phyloP scores from a whole-genome alignment of 2,113 vertebrate genomes.

The Copsychus sechellarum region DNA sequence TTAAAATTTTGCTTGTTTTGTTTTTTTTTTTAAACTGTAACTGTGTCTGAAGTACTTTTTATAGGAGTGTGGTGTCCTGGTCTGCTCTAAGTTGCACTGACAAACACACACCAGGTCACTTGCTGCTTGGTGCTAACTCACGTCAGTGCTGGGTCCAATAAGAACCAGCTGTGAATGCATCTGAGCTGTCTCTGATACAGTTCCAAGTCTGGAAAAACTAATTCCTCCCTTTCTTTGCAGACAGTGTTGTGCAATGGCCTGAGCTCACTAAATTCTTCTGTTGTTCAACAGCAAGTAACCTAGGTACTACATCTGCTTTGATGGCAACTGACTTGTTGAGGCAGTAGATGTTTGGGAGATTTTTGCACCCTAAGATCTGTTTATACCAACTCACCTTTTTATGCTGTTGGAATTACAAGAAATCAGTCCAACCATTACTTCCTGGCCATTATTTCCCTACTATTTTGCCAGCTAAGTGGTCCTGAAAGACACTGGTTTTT shows the following conservation, averaged over 20 bases:
- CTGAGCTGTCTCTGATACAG: slow-evolving; percentile 41
- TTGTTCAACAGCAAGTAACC: slow-evolving; percentile 4
- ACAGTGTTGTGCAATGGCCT: slow-evolving; percentile 63
- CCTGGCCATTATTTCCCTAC: background rate
- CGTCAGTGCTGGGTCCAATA: background rate
- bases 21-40: background rate
- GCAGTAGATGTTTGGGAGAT: background rate
- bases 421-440: background rate
- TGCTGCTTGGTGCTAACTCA: background rate
- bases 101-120: background rate
- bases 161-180: slow-evolving; percentile 47
- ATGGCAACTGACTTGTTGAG: background rate
- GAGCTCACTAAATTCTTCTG: slow-evolving; percentile 26
- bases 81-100: background rate
- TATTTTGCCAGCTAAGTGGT: background rate
- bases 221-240: slow-evolving; percentile 44
- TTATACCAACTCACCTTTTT: background rate
- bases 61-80: background rate
- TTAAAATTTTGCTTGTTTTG: background rate
- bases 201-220: slow-evolving; percentile 66
- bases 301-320: background rate
- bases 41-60: background rate
- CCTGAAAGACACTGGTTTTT: background rate
- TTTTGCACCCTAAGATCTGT: background rate
- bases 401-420: background rate